These are phyloP conservation scores for Microtus montanus DNA, from an alignment of 2,113 vertebrate species.

Conservation along the genomic window DNA sequence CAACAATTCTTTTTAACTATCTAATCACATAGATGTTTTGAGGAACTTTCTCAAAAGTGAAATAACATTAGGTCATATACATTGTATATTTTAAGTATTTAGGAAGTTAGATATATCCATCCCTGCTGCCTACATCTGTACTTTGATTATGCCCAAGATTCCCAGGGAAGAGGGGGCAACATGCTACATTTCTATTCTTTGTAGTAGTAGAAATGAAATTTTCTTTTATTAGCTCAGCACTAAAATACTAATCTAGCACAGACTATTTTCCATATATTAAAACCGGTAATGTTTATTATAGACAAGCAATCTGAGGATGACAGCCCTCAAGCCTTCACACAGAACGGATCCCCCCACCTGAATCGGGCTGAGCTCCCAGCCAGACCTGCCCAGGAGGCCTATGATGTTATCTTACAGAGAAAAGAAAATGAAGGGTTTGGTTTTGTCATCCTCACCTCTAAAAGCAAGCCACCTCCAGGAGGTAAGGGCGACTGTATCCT, in stretches of 20 bases:
- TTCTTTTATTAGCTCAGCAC: background rate
- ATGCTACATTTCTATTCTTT: background rate
- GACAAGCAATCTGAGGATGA: slow-evolving; percentile 85
- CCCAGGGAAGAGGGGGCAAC: background rate
- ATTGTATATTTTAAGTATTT: background rate
- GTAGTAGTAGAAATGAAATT: background rate
- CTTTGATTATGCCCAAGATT: background rate
- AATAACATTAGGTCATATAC: background rate
- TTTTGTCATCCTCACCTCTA: slow-evolving; percentile 98
- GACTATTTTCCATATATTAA: slow-evolving; percentile 40
- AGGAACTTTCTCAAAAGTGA: background rate
- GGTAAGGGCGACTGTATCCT: slow-evolving; percentile 83
- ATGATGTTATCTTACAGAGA: slow-evolving; percentile 93
- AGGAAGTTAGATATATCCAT: background rate
- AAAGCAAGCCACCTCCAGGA: slow-evolving; percentile 96
- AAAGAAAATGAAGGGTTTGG: slow-evolving; percentile 97
- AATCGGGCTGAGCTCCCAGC: slow-evolving; percentile 78
- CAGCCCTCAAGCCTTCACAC: slow-evolving; percentile 69
- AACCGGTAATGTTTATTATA: slow-evolving; percentile 67
- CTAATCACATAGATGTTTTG: background rate
- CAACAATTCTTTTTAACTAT: background rate
- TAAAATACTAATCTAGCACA: background rate
- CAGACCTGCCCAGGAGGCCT: slow-evolving; percentile 85
- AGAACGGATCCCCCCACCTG: slow-evolving; percentile 88
- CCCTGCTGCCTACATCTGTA: background rate